phyloP scores from a whole-genome alignment of 2,888 invertebrate genomes.

The Cantharis nigra region DNA sequence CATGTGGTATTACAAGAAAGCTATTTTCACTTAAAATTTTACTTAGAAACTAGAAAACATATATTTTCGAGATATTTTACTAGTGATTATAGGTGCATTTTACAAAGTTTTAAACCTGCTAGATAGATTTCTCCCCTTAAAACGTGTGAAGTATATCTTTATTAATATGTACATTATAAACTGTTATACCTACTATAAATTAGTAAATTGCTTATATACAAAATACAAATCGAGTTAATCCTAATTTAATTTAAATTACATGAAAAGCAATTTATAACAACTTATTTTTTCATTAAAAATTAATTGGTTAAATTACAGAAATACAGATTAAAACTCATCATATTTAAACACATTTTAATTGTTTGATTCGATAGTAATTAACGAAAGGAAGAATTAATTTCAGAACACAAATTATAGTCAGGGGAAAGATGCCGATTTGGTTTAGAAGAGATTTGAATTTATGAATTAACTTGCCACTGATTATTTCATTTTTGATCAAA shows the following conservation, averaged over 20 bases:
- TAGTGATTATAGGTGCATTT: too few relatives aligned
- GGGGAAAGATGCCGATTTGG: not conserved
- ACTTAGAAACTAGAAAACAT: too few relatives aligned
- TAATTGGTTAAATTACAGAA: not conserved
- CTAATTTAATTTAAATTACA: not conserved
- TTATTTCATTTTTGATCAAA: constrained; percentile 4
- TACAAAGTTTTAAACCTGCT: too few relatives aligned
- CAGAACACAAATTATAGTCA: not conserved
- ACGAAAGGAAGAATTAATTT: constrained; percentile 12
- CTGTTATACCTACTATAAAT: not conserved
- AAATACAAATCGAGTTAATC: not conserved
- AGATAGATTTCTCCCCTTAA: too few relatives aligned
- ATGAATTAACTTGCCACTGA: not conserved
- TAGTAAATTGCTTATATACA: not conserved
- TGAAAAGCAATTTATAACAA: not conserved
- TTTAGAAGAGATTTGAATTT: not conserved
- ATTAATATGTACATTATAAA: not conserved
- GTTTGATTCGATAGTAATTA: not conserved
- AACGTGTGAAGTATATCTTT: not conserved
- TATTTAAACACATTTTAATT: not conserved
- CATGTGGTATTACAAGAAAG: too few relatives aligned
- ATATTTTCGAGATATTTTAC: too few relatives aligned
- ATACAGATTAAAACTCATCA: not conserved
- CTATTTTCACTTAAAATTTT: too few relatives aligned
- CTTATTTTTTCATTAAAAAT: not conserved